Conservation (phyloP, 2,113 vertebrate genomes). For the Lanius ludovicianus region DNA sequence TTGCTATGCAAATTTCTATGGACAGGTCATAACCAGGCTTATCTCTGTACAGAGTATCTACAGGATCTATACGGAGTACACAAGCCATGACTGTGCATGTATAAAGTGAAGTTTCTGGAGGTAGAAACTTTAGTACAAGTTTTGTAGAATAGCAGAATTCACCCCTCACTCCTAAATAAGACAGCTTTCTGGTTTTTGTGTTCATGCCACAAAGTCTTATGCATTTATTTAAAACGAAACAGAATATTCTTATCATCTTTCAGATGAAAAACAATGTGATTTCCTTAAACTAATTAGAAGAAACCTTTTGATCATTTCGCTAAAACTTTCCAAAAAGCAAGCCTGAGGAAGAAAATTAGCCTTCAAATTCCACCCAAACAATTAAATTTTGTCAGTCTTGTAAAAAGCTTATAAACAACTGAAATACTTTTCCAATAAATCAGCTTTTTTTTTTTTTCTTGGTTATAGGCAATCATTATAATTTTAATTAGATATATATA, state of each 20-base stretch:
- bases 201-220: neutral
- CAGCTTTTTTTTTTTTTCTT: neutral
- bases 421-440: constrained; percentile 6
- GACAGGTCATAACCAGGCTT: neutral
- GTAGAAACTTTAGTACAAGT: neutral
- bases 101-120: neutral
- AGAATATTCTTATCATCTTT: neutral
- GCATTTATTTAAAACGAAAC: neutral
- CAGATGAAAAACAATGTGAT: constrained; percentile 5
- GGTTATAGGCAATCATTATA: neutral
- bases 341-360: constrained; percentile 15
- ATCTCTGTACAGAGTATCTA: neutral
- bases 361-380: constrained; percentile 14
- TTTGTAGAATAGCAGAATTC: neutral
- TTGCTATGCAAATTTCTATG: neutral
- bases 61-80: neutral
- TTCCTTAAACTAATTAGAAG: constrained; percentile 24
- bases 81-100: neutral
- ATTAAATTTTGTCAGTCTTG: constrained; percentile 20
- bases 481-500: constrained; percentile 15
- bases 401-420: neutral
- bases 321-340: neutral
- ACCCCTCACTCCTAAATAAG: neutral
- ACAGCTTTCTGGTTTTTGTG: neutral
- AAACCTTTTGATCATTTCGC: constrained; percentile 18